These are phyloP conservation scores for Choristoneura fumiferana DNA, from an alignment of 1,140 invertebrate species.

Conservation along the genomic window DNA sequence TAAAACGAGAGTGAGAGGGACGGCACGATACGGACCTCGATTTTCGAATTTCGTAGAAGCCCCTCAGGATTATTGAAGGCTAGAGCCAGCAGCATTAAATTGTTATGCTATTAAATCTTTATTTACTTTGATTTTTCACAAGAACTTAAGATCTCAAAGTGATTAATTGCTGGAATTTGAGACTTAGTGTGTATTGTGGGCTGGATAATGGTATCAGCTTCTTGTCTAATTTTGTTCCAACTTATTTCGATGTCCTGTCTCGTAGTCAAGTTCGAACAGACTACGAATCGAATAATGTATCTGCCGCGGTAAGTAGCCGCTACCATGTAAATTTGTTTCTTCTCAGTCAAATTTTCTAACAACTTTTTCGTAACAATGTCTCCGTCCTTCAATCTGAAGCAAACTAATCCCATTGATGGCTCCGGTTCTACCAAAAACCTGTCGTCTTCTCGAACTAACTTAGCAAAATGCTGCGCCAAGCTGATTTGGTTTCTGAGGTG, in stretches of 20 bases:
- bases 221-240: conserved; percentile 87
- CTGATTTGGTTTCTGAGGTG: conserved; percentile 88
- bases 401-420: conserved; percentile 89
- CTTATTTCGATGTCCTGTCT: conserved; percentile 88
- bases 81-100: too few species aligned
- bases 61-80: not conserved
- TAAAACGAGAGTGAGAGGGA: too few species aligned
- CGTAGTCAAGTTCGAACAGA: conserved; percentile 87
- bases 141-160: conserved; percentile 45
- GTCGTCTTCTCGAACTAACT: conserved; percentile 82
- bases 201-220: conserved; percentile 61
- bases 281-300: conserved; percentile 89
- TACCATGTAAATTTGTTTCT: conserved; percentile 91
- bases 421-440: conserved; percentile 89
- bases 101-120: too few species aligned
- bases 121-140: conserved; percentile 76
- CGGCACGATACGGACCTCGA: too few species aligned
- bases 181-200: conserved; percentile 49
- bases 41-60: too few species aligned
- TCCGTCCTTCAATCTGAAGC: conserved; percentile 92
- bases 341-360: conserved; percentile 86
- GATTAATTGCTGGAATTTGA: conserved; percentile 52
- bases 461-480: conserved; percentile 88
- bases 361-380: conserved; percentile 87
- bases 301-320: conserved; percentile 84